Conservation (phyloP, 2,888 invertebrate genomes). For the Pachydiplax longipennis region DNA sequence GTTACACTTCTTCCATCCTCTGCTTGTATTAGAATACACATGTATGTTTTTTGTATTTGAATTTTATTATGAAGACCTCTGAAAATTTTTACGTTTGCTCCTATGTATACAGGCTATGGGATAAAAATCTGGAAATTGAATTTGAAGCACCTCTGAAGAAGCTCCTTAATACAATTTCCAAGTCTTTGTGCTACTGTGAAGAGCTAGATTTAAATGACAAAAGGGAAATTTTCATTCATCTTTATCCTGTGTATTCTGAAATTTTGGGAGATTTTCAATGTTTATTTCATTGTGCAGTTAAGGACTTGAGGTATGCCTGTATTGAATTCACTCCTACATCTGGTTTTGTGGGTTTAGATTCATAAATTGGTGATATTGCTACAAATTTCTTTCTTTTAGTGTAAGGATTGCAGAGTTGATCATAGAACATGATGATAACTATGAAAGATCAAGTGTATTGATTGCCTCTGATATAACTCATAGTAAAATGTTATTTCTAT, state of each 20-base stretch:
- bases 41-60: no score
- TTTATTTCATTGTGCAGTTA: not conserved
- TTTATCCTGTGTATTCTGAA: not conserved
- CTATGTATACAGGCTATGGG: not conserved
- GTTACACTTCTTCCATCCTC: no score
- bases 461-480: not conserved
- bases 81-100: not conserved
- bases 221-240: not conserved
- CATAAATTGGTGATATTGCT: no score
- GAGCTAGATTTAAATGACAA: not conserved
- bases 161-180: not conserved
- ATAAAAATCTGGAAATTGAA: not conserved
- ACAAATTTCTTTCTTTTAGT: not conserved
- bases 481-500: slow-evolving; percentile 12
- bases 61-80: no score
- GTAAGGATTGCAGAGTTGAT: not conserved
- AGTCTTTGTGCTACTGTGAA: not conserved
- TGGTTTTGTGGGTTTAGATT: not conserved
- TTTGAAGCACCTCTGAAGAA: not conserved
- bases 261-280: not conserved
- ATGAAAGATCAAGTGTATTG: not conserved
- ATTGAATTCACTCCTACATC: not conserved
- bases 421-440: not conserved
- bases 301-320: not conserved
- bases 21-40: no score